Base-by-base conservation (phyloP, 2,888 invertebrate genomes). In the Venustoraphidia nigricollis region DNA sequence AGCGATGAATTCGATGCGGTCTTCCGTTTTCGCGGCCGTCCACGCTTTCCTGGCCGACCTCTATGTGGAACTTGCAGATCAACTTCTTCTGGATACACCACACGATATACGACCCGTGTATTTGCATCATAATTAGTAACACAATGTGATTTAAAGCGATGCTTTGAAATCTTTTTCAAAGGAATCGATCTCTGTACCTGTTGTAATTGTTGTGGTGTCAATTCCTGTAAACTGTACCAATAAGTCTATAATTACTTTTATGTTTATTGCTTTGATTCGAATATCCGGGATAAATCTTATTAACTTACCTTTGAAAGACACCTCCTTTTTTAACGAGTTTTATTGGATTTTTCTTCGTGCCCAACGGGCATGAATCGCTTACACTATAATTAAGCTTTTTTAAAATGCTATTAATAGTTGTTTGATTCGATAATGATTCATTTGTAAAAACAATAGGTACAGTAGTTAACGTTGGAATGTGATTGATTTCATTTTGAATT, bases 81-180 rank as follows among this genome's bases (percentile, higher is more conserved):
- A 43, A 63, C 52, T 50, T 64, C 63, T 52, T 61, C 61, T 2
- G 64, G 65, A 52, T 60, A 61, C 10, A 64, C 58, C 36, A 64
- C 55, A 49, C 62, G 58, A 53, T 62, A 63, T 9, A 62, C 53
- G 53, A 60, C 47, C 48, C 52, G 52, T 17, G 56, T 47, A n/a
- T 51, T 38, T n/a, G 43, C 41, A 43, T 54, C 50, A 14, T 47
- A 47, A 10, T 50, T n/a, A 11, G 40, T 27, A 27, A 27, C 27
- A 6, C 27, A 27, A 1, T 27, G 27, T 27, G 27, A 27, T 5
- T 27, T 27, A 27, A 27, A 1, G 27, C 27, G 27, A 27, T 14
- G 11, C 39, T 17, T 14, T 37, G 17, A 34, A 13, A 36, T 39
- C 45, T 44, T 9, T 34, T 27, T n/a, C 11, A 8, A 41, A 14